Conservation (phyloP, 2,113 vertebrate species). For the Chaetura pelagica region DNA sequence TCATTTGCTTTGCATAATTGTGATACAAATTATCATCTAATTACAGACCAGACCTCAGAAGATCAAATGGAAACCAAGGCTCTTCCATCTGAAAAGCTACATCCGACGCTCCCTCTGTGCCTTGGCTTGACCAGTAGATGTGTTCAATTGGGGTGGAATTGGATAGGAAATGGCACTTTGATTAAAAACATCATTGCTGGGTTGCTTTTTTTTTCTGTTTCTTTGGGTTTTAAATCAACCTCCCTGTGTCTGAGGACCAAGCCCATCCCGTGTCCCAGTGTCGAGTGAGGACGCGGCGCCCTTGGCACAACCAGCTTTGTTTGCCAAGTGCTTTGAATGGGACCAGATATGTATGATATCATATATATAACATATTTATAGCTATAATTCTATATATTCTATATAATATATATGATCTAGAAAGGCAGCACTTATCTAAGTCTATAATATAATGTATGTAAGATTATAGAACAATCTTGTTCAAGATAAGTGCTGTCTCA, state of each 20-base stretch:
- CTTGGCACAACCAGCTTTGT: neutral
- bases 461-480: no score
- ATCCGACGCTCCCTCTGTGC: neutral
- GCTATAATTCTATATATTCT: no score
- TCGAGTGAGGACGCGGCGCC: neutral
- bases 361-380: no score
- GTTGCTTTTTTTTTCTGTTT: neutral
- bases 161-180: slow-evolving; percentile 16
- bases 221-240: neutral
- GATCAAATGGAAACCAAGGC: slow-evolving; percentile 54
- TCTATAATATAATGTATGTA: no score
- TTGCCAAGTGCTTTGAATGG: neutral
- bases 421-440: no score
- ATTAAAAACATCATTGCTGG: neutral
- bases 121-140: slow-evolving; percentile 23
- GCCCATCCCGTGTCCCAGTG: neutral
- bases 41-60: slow-evolving; percentile 64
- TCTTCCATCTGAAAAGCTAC: slow-evolving; percentile 13
- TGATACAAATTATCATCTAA: slow-evolving; percentile 79
- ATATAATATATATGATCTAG: no score
- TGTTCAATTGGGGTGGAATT: slow-evolving; percentile 40
- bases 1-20: slow-evolving; percentile 74
- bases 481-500: no score
- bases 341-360: neutral
- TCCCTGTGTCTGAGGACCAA: neutral